Evolutionary conservation across 2,888 invertebrate genomes (phyloP).

Genomic region (Pseudolycoriella hygida): DNA sequence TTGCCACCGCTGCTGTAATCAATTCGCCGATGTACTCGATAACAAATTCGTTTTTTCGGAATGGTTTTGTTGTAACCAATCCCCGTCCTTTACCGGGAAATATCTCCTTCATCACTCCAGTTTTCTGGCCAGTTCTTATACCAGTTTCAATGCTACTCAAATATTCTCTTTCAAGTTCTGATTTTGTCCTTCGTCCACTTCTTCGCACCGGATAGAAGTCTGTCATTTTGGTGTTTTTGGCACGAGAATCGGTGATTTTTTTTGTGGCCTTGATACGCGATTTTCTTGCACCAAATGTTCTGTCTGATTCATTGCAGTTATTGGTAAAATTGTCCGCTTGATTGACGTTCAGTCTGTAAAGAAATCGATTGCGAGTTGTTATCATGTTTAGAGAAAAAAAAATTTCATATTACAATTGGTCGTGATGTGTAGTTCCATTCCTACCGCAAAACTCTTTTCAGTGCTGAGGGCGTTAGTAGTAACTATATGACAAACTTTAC

Average conservation of each 20-base stretch:
- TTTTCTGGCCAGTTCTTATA: constrained; percentile 57
- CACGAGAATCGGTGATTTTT: constrained; percentile 16
- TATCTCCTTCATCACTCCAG: constrained; percentile 57
- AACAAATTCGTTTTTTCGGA: constrained; percentile 82
- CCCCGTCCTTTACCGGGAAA: constrained; percentile 83
- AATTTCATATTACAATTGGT: too few species aligned
- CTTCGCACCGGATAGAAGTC: constrained; percentile 80
- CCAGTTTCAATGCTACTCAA: constrained; percentile 62
- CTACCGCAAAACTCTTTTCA: too few species aligned
- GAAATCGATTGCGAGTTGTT: too few species aligned
- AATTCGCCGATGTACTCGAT: constrained; percentile 94
- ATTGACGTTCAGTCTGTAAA: constrained; percentile 11
- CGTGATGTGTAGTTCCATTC: too few species aligned
- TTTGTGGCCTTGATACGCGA: neutral
- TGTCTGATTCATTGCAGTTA: constrained; percentile 9
- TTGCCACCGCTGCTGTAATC: constrained; percentile 66
- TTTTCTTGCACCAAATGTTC: neutral
- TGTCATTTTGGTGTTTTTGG: constrained; percentile 33
- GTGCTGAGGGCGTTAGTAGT: too few species aligned
- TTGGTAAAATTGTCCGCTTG: constrained; percentile 10
- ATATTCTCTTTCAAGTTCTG: constrained; percentile 68
- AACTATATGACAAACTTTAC: too few species aligned
- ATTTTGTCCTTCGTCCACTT: constrained; percentile 70
- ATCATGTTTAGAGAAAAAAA: too few species aligned
- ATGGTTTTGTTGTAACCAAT: constrained; percentile 62